Evolutionary conservation across 2,797 vertebrate species (phyloP).

Genomic region (Rachycentron canadum): DNA sequence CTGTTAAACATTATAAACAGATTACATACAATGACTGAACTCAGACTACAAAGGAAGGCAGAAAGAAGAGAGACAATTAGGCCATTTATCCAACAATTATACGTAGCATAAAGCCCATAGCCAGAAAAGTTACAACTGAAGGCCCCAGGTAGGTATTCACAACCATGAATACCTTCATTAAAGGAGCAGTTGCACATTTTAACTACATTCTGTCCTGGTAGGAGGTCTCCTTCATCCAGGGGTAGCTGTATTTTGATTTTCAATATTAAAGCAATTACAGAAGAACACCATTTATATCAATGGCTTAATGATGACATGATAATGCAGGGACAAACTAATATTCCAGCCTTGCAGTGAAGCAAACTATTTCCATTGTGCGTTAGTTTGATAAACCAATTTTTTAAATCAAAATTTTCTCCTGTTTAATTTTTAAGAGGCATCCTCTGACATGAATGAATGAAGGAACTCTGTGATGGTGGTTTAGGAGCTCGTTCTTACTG

Average conservation of each 20-base stretch:
- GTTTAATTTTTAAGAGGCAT: constrained; percentile 38
- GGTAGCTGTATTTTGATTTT: neutral
- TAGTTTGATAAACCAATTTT: constrained; percentile 20
- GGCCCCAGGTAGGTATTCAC: neutral
- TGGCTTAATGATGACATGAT: neutral
- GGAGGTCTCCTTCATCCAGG: neutral
- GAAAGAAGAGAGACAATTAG: constrained; percentile 45
- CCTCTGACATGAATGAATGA: constrained; percentile 31
- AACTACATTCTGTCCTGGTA: neutral
- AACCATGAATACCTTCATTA: neutral
- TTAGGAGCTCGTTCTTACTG: constrained; percentile 42
- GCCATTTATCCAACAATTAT: constrained; percentile 52
- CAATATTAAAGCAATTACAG: neutral
- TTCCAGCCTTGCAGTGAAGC: constrained; percentile 4
- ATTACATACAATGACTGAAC: constrained; percentile 36
- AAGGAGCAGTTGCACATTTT: constrained; percentile 19
- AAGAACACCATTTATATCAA: neutral
- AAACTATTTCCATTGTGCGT: constrained; percentile 3
- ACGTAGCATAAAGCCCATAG: constrained; percentile 30
- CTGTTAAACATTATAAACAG: constrained; percentile 53
- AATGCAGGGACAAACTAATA: neutral
- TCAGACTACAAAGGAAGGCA: constrained; percentile 37
- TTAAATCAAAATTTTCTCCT: constrained; percentile 14
- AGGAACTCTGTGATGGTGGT: constrained; percentile 26
- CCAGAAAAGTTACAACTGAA: constrained; percentile 14